Evolutionary conservation across 2,113 vertebrate genomes (phyloP).

Genomic region (Lucifuga dentata): DNA sequence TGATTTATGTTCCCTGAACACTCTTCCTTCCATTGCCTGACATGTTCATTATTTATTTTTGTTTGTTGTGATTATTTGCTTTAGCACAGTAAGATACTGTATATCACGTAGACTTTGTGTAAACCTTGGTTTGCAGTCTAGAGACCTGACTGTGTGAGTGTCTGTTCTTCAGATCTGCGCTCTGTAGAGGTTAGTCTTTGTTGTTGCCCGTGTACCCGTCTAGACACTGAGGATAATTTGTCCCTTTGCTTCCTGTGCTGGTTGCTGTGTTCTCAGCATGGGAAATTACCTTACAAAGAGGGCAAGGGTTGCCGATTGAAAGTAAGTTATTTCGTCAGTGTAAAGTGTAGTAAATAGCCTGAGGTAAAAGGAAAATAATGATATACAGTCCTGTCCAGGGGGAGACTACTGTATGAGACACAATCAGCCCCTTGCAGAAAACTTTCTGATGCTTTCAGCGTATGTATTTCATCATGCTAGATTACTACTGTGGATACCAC

Average conservation of each 20-base stretch:
- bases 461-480: conserved; percentile 74
- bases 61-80: conserved; percentile 78
- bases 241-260: conserved; percentile 70
- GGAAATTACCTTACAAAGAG: conserved; percentile 76
- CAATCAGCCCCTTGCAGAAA: conserved; percentile 68
- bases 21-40: conserved; percentile 62
- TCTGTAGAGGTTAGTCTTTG: conserved; percentile 67
- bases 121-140: conserved; percentile 58
- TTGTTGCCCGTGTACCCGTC: conserved; percentile 69
- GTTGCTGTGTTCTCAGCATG: conserved; percentile 62
- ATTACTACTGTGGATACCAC: conserved; percentile 58
- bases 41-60: conserved; percentile 77
- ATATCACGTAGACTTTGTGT: conserved; percentile 39
- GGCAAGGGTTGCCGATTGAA: conserved; percentile 71
- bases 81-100: conserved; percentile 54
- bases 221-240: conserved; percentile 74
- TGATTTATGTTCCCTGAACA: conserved; percentile 75
- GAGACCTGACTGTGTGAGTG: conserved; percentile 57
- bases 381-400: conserved; percentile 69
- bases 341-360: conserved; percentile 77
- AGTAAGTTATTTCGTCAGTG: conserved; percentile 77
- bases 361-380: conserved; percentile 75
- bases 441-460: conserved; percentile 69
- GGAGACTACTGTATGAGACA: conserved; percentile 62
- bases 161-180: conserved; percentile 62